Evolutionary conservation across 2,888 invertebrate species (phyloP).

Genomic region (Graphium colonna): DNA sequence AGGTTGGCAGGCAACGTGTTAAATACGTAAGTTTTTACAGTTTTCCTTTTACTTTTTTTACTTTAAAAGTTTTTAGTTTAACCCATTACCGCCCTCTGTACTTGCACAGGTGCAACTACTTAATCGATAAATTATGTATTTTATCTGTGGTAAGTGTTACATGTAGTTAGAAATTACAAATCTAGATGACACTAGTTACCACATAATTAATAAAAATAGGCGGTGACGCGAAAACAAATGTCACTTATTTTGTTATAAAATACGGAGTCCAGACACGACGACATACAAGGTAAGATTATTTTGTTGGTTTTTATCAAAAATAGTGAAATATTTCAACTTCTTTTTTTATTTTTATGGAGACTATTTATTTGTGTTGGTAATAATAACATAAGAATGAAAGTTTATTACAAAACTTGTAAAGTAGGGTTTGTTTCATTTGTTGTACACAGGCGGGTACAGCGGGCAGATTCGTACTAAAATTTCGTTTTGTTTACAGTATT

Average conservation of each 20-base stretch:
- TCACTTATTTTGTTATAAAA: constrained; percentile 28
- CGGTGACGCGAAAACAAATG: constrained; percentile 28
- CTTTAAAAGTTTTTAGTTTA: no score
- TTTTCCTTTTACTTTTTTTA: no score
- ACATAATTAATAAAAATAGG: constrained; percentile 29
- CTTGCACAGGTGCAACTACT: constrained; percentile 26
- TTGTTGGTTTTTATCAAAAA: constrained; percentile 29
- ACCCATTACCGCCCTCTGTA: constrained; percentile 27
- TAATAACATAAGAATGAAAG: constrained; percentile 28
- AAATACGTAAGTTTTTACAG: no score
- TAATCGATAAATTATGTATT: constrained; percentile 29
- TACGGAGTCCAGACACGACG: constrained; percentile 26
- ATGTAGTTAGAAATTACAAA: constrained; percentile 29
- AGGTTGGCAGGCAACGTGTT: no score
- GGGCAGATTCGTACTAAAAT: constrained; percentile 27
- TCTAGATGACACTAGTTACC: constrained; percentile 28
- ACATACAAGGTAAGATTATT: constrained; percentile 26
- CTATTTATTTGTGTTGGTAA: constrained; percentile 29
- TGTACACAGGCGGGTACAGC: constrained; percentile 25
- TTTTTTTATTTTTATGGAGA: constrained; percentile 28
- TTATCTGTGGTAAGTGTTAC: constrained; percentile 28
- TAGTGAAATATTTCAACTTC: constrained; percentile 27
- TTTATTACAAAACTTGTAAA: constrained; percentile 29
- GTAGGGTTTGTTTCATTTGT: constrained; percentile 27
- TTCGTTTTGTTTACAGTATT: constrained; percentile 24